Conservation (phyloP, 1,140 invertebrate species). For the Tyrophagus putrescentiae region DNA sequence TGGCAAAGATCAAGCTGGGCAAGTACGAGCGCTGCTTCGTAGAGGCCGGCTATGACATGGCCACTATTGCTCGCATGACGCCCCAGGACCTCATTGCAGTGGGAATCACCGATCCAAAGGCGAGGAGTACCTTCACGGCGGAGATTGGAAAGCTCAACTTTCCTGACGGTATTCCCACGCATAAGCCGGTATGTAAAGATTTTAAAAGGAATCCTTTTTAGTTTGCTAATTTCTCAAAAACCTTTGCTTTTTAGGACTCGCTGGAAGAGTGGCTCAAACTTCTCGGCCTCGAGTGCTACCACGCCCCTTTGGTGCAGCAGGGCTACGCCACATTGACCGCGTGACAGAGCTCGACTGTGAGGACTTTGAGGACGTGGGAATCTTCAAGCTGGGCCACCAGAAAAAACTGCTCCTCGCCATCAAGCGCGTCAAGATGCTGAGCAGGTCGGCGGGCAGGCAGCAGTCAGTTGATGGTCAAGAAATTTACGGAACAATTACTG, state of each 20-base stretch:
- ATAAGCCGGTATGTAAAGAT: slow-evolving; percentile 57
- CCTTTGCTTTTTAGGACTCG: slow-evolving; percentile 45
- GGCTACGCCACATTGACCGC: slow-evolving; percentile 78
- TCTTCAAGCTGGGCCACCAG: slow-evolving; percentile 62
- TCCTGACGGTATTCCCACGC: slow-evolving; percentile 77
- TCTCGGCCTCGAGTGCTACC: slow-evolving; percentile 78
- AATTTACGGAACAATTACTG: too few species aligned
- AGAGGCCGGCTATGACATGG: slow-evolving; percentile 89
- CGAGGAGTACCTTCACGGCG: slow-evolving; percentile 83
- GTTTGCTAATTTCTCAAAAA: slow-evolving; percentile 14
- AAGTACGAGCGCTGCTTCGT: slow-evolving; percentile 88
- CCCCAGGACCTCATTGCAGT: slow-evolving; percentile 71
- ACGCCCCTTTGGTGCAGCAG: slow-evolving; percentile 67
- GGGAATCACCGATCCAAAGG: slow-evolving; percentile 90
- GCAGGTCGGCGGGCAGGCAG: too few species aligned
- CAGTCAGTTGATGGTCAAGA: too few species aligned
- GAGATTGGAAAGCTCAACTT: slow-evolving; percentile 90
- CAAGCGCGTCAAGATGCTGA: slow-evolving; percentile 87
- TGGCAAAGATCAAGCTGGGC: slow-evolving; percentile 84
- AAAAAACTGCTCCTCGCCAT: slow-evolving; percentile 95
- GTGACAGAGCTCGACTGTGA: slow-evolving; percentile 88
- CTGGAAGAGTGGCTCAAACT: slow-evolving; percentile 83
- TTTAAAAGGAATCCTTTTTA: not conserved
- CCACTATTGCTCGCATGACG: slow-evolving; percentile 92
- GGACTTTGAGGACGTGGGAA: slow-evolving; percentile 96